Evolutionary conservation across 2,113 vertebrate species (phyloP), one percentile per base, ranked within the genome.

Genomic region (Cacatua alba): DNA sequence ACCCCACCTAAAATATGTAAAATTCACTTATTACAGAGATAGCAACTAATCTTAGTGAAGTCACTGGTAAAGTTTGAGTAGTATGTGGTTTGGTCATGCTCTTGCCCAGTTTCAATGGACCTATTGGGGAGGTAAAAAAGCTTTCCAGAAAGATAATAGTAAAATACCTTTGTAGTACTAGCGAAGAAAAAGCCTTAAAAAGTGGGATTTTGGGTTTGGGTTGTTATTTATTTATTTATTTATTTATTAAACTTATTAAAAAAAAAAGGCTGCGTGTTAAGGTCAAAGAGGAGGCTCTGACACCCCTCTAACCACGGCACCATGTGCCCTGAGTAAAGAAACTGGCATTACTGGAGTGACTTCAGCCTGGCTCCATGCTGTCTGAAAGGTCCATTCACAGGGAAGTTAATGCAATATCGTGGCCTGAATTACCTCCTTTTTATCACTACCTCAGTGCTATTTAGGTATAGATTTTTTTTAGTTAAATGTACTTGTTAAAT

Each of bases 401-500:
- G 25, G 52, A 96, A 94, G 82, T 95, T 90, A 96, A 94, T 95
- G 83, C 82, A 96, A 4, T 39, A 57, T 82, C 94, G 96, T 93
- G 86, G 86, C 80, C 80, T 96, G 90, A 94, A 93, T 96, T 92
- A 75, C 92, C 83, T 91, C 86, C 77, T 92, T 96, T 96, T 96
- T 86, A 95, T 94, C 95, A 94, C 94, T 88, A 82, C 86, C 88
- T 95, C 69, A 39, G 52, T 68, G 51, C 95, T 96, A 93, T 95
- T 96, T 86, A 75, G 86, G 62, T 94, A 94, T 78, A 91, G 95
- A 92, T 37, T 95, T 90, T 95, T 96, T 94, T 94, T 92, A 86
- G 86, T 96, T 94, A 96, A 95, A 94, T 79, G 77, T 86, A 89
- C 88, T 92, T 97, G 92, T 96, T 94, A 96, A 96, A 94, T 89